A percentile compares a stretch with the other conserved stretches of the same genome.
These are phyloP conservation scores for Caenorhabditis remanei DNA, from an alignment of 1,140 invertebrate genomes.

Conservation along the genomic window DNA sequence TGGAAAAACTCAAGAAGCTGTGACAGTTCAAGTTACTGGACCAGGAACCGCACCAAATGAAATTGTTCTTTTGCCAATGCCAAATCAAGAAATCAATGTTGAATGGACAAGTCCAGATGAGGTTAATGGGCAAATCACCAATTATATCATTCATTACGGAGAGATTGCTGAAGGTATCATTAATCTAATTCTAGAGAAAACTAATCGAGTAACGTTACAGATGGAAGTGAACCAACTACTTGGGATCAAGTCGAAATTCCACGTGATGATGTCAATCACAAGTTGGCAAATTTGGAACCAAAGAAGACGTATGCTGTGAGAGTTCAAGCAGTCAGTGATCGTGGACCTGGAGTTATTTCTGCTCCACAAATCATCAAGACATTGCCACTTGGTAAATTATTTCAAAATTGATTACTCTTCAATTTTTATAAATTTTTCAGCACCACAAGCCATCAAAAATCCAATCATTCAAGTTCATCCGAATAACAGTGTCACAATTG, in stretches of 20 bases:
- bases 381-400: constrained; percentile 68
- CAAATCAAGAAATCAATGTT: constrained; percentile 73
- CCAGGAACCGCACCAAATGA: constrained; percentile 76
- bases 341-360: constrained; percentile 75
- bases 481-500: constrained; percentile 74
- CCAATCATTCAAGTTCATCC: constrained; percentile 68
- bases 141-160: constrained; percentile 75
- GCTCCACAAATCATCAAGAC: constrained; percentile 69
- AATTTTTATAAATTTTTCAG: constrained; percentile 42
- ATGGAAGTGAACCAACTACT: constrained; percentile 70
- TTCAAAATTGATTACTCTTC: neutral
- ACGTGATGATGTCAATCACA: constrained; percentile 71
- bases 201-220: constrained; percentile 21
- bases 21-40: constrained; percentile 68
- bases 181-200: constrained; percentile 19
- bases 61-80: constrained; percentile 72
- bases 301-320: constrained; percentile 73
- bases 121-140: constrained; percentile 72
- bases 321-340: constrained; percentile 76
- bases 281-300: constrained; percentile 68
- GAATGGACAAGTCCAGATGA: constrained; percentile 78
- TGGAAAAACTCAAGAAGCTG: constrained; percentile 70
- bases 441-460: constrained; percentile 60
- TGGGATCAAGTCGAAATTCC: constrained; percentile 72
- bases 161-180: constrained; percentile 66